A percentile compares a stretch with the other conserved stretches of the same genome.
Conservation (phyloP, 2,888 invertebrate species). For the Hirudinaria manillensis region DNA sequence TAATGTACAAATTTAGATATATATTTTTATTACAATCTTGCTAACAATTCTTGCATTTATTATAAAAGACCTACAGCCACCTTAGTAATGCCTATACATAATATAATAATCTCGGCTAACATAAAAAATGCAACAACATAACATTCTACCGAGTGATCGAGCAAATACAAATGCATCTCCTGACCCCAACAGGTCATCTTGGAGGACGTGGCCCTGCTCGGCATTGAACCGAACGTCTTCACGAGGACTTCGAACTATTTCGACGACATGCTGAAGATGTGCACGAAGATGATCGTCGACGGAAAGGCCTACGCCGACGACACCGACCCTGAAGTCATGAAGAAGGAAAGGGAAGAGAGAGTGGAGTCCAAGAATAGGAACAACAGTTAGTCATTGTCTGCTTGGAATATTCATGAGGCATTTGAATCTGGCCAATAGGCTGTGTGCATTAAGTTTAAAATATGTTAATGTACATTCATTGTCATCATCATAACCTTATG, state of each 20-base stretch:
- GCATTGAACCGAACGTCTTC: constrained; percentile 84
- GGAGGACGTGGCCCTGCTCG: constrained; percentile 81
- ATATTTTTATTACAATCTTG: too few species aligned
- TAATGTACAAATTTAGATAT: constrained; percentile 11
- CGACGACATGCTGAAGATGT: constrained; percentile 78
- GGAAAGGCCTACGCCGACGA: constrained; percentile 94
- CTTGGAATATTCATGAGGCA: not conserved
- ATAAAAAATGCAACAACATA: too few species aligned
- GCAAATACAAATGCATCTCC: too few species aligned
- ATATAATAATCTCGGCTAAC: too few species aligned
- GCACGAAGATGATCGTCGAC: constrained; percentile 77
- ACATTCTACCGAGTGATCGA: too few species aligned
- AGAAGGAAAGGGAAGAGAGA: constrained; percentile 82
- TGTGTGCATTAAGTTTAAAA: too few species aligned
- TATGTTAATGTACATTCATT: not conserved
- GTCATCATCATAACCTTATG: too few species aligned
- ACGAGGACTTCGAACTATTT: constrained; percentile 96
- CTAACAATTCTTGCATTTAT: too few species aligned
- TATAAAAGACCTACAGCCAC: too few species aligned
- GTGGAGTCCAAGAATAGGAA: constrained; percentile 75
- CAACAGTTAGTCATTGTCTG: constrained; percentile 64
- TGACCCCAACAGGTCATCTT: constrained; percentile 65
- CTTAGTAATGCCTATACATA: too few species aligned
- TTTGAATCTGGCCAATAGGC: too few species aligned
- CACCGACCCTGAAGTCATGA: constrained; percentile 89